phyloP scores from a whole-genome alignment of 2,888 invertebrate species.

The Gymnocheta viridis region DNA sequence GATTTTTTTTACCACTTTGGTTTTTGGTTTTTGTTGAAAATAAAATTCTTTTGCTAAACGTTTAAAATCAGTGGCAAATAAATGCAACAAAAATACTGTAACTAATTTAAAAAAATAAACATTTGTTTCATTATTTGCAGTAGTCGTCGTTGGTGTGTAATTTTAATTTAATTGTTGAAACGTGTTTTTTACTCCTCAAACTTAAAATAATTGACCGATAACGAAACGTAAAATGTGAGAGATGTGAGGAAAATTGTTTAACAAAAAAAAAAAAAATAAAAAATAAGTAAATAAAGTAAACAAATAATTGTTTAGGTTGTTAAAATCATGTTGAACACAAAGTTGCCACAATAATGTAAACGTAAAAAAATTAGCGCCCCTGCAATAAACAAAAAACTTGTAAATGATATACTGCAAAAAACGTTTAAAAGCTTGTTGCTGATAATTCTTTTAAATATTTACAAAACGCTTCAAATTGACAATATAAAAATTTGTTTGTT shows the following conservation, averaged over 20 bases:
- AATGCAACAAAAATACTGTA: slow-evolving; percentile 19
- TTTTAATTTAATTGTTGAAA: slow-evolving; percentile 67
- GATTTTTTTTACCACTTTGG: neutral
- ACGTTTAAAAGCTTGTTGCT: neutral
- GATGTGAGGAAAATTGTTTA: neutral
- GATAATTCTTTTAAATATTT: neutral
- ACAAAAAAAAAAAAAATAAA: neutral
- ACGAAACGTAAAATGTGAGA: neutral
- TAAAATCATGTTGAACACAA: slow-evolving; percentile 46
- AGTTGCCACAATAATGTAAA: slow-evolving; percentile 1
- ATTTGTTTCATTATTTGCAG: slow-evolving; percentile 43
- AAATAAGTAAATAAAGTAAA: too few relatives aligned
- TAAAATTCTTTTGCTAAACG: slow-evolving; percentile 38
- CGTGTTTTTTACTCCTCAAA: slow-evolving; percentile 47
- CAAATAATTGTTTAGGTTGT: slow-evolving; percentile 27
- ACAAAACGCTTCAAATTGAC: too few relatives aligned
- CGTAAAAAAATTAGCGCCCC: slow-evolving; percentile 6
- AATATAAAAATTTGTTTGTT: too few relatives aligned
- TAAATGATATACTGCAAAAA: neutral
- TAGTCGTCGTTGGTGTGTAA: slow-evolving; percentile 50
- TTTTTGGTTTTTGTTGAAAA: neutral
- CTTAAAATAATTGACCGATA: neutral
- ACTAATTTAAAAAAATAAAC: slow-evolving; percentile 48
- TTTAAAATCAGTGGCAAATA: slow-evolving; percentile 35
- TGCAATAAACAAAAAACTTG: neutral